Percentiles rank a stretch among this genome's conserved stretches.
Conservation (phyloP, 2,113 vertebrate genomes). For the Leucoraja erinaceus region DNA sequence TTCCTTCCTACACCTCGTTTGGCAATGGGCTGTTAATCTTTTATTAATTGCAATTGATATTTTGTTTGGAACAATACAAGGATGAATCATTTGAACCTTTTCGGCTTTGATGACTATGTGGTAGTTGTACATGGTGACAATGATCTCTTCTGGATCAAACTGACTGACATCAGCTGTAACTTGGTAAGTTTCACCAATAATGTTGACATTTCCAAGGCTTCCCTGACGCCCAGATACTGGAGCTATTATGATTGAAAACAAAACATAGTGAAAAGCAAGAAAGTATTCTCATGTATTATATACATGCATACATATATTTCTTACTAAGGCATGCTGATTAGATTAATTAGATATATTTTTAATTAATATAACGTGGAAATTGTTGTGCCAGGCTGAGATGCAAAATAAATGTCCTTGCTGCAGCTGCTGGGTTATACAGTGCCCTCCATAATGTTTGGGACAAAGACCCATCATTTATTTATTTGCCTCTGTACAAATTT, state of each 20-base stretch:
- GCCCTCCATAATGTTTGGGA: too few relatives aligned
- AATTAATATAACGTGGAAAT: neutral
- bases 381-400: neutral
- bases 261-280: neutral
- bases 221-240: slow-evolving; percentile 46
- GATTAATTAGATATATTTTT: neutral
- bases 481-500: too few relatives aligned
- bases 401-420: too few relatives aligned
- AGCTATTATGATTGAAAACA: slow-evolving; percentile 43
- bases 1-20: neutral
- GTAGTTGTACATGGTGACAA: slow-evolving; percentile 70
- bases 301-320: neutral
- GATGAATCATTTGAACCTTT: slow-evolving; percentile 55
- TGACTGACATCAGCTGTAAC: slow-evolving; percentile 69
- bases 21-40: neutral
- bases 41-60: neutral
- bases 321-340: neutral
- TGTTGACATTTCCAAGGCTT: slow-evolving; percentile 50
- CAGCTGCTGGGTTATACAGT: too few relatives aligned
- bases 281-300: neutral
- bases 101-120: slow-evolving; percentile 67
- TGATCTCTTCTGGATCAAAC: slow-evolving; percentile 70
- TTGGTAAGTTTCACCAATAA: slow-evolving; percentile 62
- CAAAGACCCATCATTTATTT: too few relatives aligned
- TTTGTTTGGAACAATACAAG: neutral